Conservation (phyloP, 2,888 invertebrate species). For the Rhagium mordax region DNA sequence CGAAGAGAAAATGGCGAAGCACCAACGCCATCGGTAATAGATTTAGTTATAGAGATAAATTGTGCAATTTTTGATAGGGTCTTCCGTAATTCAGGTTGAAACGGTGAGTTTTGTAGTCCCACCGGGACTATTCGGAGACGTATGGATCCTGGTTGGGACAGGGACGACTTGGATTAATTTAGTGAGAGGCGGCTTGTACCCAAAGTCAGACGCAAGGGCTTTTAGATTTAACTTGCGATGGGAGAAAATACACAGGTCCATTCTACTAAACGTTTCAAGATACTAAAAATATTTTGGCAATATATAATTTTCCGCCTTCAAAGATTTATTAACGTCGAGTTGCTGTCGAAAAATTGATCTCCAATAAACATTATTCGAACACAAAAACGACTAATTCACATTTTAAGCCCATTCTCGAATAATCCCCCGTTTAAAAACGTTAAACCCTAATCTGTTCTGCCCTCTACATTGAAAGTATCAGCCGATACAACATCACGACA, state of each 20-base stretch:
- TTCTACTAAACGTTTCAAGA: no score
- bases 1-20: background rate
- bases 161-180: background rate
- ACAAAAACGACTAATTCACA: background rate
- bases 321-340: no score
- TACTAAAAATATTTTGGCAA: no score
- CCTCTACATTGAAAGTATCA: background rate
- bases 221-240: background rate
- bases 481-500: background rate
- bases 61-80: background rate
- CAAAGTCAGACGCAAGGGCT: no score
- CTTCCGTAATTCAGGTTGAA: background rate
- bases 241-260: background rate
- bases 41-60: background rate
- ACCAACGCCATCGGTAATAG: background rate
- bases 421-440: background rate
- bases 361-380: background rate
- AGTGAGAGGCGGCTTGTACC: background rate
- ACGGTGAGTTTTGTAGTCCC: background rate
- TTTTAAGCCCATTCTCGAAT: background rate
- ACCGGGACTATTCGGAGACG: background rate
- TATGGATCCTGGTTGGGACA: background rate
- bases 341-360: background rate
- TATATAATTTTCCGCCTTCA: no score
- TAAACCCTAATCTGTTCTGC: background rate